Percentiles rank a stretch among this genome's conserved stretches.
These are phyloP conservation scores for Eumeta japonica DNA, from an alignment of 1,140 invertebrate genomes.

Conservation along the genomic window DNA sequence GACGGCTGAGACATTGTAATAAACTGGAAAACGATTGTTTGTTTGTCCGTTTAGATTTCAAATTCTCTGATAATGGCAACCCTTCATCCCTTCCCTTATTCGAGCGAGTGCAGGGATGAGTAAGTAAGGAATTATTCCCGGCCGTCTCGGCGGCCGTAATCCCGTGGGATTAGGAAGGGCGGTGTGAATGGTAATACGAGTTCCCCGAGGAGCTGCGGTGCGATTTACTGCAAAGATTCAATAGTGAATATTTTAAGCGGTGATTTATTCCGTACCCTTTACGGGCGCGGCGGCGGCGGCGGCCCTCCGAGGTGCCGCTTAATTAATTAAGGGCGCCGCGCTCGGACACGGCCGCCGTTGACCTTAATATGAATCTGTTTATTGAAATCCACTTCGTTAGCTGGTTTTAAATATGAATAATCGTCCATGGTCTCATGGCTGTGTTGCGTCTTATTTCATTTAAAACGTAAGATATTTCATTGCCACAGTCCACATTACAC, in stretches of 20 bases:
- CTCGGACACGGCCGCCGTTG: too few relatives aligned
- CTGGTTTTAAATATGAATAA: too few relatives aligned
- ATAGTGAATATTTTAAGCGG: constrained; percentile 53
- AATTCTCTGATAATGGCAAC: constrained; percentile 8
- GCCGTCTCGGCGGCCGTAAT: constrained; percentile 45
- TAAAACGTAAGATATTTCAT: too few relatives aligned
- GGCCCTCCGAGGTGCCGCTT: too few relatives aligned
- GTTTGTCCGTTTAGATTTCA: constrained; percentile 9
- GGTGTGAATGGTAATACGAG: constrained; percentile 53
- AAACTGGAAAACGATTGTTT: constrained; percentile 1
- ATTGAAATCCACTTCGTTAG: too few relatives aligned
- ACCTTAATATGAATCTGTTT: too few relatives aligned
- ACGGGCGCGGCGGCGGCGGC: too few relatives aligned
- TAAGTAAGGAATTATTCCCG: constrained; percentile 52
- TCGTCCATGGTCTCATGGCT: too few relatives aligned
- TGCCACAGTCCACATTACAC: too few relatives aligned
- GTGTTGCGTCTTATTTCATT: too few relatives aligned
- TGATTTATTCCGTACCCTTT: constrained; percentile 36
- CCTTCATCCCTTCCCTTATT: constrained; percentile 24
- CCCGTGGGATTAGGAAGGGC: constrained; percentile 48
- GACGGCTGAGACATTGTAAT: too few relatives aligned
- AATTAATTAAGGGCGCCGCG: too few relatives aligned
- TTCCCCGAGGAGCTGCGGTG: constrained; percentile 43
- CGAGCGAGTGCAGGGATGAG: constrained; percentile 33
- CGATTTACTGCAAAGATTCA: constrained; percentile 53